Evolutionary conservation across 2,797 vertebrate species (phyloP).

Genomic region (Natrix natrix): DNA sequence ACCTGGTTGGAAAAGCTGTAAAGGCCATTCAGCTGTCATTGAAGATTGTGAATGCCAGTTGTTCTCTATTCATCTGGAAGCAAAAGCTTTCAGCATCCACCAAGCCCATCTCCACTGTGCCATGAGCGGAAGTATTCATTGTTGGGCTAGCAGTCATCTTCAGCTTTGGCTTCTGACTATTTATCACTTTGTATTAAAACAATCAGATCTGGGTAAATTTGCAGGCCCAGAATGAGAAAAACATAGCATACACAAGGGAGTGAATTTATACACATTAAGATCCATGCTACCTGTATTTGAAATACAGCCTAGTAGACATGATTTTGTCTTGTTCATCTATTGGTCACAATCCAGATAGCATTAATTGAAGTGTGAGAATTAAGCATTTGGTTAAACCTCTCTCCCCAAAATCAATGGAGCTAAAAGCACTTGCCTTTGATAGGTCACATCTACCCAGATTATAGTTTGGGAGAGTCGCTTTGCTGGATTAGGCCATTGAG

Average conservation of each 20-base stretch:
- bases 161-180: background rate
- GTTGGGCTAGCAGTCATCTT: slow-evolving; percentile 52
- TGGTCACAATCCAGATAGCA: background rate
- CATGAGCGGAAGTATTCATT: slow-evolving; percentile 42
- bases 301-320: slow-evolving; percentile 42
- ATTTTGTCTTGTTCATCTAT: slow-evolving; percentile 43
- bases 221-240: slow-evolving; percentile 59
- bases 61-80: slow-evolving; percentile 28
- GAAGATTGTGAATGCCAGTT: background rate
- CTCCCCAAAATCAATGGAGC: background rate
- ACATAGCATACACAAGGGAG: slow-evolving; percentile 56
- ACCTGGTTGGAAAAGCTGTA: slow-evolving; percentile 36
- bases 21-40: slow-evolving; percentile 8
- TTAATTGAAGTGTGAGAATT: background rate
- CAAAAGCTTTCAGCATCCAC: slow-evolving; percentile 3
- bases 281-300: slow-evolving; percentile 49
- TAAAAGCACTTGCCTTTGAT: slow-evolving; percentile 18
- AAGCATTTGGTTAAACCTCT: background rate
- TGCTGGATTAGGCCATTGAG: background rate
- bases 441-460: background rate
- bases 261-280: slow-evolving; percentile 60
- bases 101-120: background rate
- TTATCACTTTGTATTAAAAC: slow-evolving; percentile 29
- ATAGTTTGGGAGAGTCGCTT: background rate
- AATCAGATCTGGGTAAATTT: slow-evolving; percentile 58